These are phyloP conservation scores for Nasua narica DNA, from an alignment of 2,797 vertebrate genomes.

Conservation along the genomic window DNA sequence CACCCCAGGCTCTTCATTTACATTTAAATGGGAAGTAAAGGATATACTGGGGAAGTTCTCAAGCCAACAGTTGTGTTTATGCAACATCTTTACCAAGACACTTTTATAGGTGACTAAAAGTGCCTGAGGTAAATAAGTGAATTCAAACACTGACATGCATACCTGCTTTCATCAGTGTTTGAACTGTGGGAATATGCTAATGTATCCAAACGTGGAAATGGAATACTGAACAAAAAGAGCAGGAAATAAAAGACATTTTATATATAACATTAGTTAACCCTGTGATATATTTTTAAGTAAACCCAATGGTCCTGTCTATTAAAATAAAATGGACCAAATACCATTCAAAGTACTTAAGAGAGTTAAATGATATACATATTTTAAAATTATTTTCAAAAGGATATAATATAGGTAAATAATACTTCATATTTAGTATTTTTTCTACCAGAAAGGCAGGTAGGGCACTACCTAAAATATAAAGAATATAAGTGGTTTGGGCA, in stretches of 20 bases:
- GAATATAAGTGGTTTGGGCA: background rate
- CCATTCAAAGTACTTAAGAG: background rate
- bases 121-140: background rate
- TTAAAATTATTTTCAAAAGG: conserved; percentile 1
- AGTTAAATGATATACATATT: background rate
- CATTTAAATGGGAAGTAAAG: background rate
- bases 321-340: background rate
- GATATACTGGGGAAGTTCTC: background rate
- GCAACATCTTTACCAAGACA: background rate
- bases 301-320: background rate
- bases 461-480: background rate
- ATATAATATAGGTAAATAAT: background rate
- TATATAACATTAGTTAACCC: background rate
- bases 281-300: background rate
- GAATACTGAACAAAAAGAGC: background rate
- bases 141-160: background rate
- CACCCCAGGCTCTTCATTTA: background rate
- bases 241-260: background rate
- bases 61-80: background rate
- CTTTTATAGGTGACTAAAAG: background rate
- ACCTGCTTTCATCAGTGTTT: background rate
- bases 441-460: background rate
- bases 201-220: background rate
- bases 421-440: background rate
- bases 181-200: background rate